Evolutionary conservation across 1,140 invertebrate species (phyloP), one percentile per base, ranked within the genome.

Genomic region (Lepidurus packardi): DNA sequence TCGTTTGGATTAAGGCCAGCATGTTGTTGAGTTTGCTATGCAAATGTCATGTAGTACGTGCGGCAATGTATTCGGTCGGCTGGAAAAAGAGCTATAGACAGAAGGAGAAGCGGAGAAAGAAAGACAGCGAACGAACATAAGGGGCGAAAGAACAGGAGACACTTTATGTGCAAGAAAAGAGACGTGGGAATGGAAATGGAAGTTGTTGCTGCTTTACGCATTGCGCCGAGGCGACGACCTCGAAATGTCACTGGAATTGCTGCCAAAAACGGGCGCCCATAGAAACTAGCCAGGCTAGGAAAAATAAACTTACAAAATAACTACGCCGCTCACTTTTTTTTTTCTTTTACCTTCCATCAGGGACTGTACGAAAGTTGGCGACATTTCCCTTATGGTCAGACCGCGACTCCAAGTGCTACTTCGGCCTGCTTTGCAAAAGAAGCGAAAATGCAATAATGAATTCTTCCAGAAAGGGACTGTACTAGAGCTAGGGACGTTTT

Each of bases 1-100:
- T n/a, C 16, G 53, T 21, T 65, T 65, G 53, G 53, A 65, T 65
- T 65, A 65, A 65, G 53, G 53, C 53, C 53, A 65, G 53, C 6
- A 65, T 13, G 53, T 65, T 65, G 53, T 13, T 13, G 53, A 8
- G 53, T 65, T 65, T 65, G 53, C 53, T 65, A 65, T 65, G 53
- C 53, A 65, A 65, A 65, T 16, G 53, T 65, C 53, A 65, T 65
- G 53, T 65, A 65, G 53, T 65, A 65, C 53, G 53, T 65, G 53
- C 53, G 53, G 53, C 53, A 65, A 9, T 65, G 53, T 65, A 65
- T 65, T 65, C 53, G 53, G 53, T 65, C 7, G 21, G 53, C 21
- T 21, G 53, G 21, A 21, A 65, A 65, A 65, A 13, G 53, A 65
- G 45, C 21, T 13, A 65, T 65, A 65, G 53, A 65, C 53, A 21